These are phyloP conservation scores for Spilarctia lutea DNA, from an alignment of 2,888 invertebrate genomes.

Conservation along the genomic window DNA sequence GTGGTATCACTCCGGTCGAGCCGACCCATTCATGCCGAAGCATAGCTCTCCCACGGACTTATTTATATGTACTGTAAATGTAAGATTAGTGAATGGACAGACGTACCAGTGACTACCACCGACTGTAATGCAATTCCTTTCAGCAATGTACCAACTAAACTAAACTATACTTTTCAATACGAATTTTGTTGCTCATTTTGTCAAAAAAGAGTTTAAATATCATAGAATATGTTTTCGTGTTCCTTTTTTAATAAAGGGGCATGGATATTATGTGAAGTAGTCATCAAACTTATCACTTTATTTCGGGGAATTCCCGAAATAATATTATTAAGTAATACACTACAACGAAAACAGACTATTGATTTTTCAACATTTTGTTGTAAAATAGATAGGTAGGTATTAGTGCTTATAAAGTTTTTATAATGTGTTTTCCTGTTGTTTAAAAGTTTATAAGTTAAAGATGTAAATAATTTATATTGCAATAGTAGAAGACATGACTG, in stretches of 20 bases:
- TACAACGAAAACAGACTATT: background rate
- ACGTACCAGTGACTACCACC: background rate
- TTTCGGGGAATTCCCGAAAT: too few species aligned
- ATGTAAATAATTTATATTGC: background rate
- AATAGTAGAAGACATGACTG: background rate
- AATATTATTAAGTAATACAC: background rate
- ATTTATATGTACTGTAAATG: background rate
- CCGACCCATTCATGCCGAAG: too few species aligned
- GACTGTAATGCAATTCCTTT: background rate
- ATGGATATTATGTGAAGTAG: background rate
- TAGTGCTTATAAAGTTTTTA: too few species aligned
- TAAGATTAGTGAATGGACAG: too few species aligned
- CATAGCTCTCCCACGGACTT: too few species aligned
- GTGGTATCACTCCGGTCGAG: too few species aligned
- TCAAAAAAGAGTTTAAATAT: background rate
- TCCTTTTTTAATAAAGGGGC: background rate
- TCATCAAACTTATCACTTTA: too few species aligned
- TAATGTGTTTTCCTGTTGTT: background rate
- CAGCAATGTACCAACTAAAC: too few species aligned
- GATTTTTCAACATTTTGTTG: background rate
- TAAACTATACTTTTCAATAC: too few species aligned
- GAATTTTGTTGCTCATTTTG: background rate
- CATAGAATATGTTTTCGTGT: background rate
- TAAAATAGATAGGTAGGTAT: too few species aligned
- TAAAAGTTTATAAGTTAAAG: background rate